Base-by-base conservation (phyloP, 1,140 invertebrate genomes). In the Cherax quadricarinatus region DNA sequence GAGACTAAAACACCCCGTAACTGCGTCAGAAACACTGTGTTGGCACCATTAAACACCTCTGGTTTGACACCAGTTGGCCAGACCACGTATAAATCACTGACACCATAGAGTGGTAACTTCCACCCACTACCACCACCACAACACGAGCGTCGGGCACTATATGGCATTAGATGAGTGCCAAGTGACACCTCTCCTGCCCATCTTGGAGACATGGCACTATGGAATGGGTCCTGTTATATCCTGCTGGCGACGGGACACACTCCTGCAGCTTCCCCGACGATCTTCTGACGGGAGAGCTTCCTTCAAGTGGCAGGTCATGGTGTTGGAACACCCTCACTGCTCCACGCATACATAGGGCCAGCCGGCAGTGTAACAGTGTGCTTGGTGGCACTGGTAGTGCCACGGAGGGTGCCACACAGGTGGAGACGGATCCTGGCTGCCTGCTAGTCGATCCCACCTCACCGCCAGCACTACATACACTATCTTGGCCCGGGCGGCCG, bases 121-220 rank as follows among this genome's bases (percentile, higher is more conserved):
- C 85, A 41, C 57, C 51, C 87, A 82, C 87, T 30, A 80, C 70
- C 82, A 41, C 30, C 30, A 41, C 30, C 30, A 41, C 30, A 1
- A 91, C 80, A 70, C 41, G 82, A 66, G 82, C 49, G 82, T 79
- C 70, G 70, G 70, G 51, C 82, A 91, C 82, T 75, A 78, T 51
- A 62, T 30, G 89, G 48, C 82, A 78, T 51, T 57, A 62, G 48
- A 49, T 48, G 78, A 53, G 62, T 51, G 80, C 88, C 60, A 60
- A 83, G 86, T 86, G 84, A 85, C 89, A 91, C 89, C 89, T 86
- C 83, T 91, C 89, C 89, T 91, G 89, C 89, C 86, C 70, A 41
- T 62, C 49, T 86, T 75, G 83, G 75, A 48, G 75, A 48, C 89
- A 91, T 91, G 89, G 82, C 89, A 91, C 89, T 86, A 86, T 83